Conservation (phyloP, 92 coral and sea anemone species). For the Heteractis magnifica region DNA sequence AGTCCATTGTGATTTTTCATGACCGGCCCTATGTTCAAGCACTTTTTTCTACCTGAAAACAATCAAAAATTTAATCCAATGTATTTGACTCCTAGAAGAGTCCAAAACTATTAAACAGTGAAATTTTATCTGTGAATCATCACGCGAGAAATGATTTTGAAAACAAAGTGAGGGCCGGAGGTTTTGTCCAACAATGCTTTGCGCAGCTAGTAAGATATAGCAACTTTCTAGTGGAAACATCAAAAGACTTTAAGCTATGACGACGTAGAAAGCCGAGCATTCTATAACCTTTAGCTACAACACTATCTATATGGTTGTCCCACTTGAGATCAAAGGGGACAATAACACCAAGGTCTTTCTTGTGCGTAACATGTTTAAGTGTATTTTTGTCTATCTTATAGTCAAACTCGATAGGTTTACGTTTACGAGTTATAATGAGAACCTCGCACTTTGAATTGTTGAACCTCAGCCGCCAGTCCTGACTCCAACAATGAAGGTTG, state of each 20-base stretch:
- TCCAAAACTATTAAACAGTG: too few relatives aligned
- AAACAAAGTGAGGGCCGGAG: too few relatives aligned
- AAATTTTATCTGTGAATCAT: too few relatives aligned
- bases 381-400: not conserved
- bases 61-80: too few relatives aligned
- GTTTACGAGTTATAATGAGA: slow-evolving; percentile 30
- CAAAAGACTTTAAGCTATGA: slow-evolving; percentile 14
- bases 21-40: too few relatives aligned
- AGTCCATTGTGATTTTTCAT: too few relatives aligned
- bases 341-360: not conserved
- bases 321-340: not conserved
- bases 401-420: not conserved
- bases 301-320: not conserved
- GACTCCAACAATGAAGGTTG: not conserved
- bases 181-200: too few relatives aligned
- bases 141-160: too few relatives aligned
- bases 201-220: slow-evolving; percentile 20
- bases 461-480: slow-evolving; percentile 27
- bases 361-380: not conserved
- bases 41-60: too few relatives aligned
- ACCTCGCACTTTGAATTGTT: slow-evolving; percentile 36
- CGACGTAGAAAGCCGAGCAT: not conserved
- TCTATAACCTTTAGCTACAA: not conserved
- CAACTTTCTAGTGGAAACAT: not conserved
- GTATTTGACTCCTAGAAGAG: not conserved